phyloP scores from a whole-genome alignment of 2,888 invertebrate genomes.

The Torymus tubicola region DNA sequence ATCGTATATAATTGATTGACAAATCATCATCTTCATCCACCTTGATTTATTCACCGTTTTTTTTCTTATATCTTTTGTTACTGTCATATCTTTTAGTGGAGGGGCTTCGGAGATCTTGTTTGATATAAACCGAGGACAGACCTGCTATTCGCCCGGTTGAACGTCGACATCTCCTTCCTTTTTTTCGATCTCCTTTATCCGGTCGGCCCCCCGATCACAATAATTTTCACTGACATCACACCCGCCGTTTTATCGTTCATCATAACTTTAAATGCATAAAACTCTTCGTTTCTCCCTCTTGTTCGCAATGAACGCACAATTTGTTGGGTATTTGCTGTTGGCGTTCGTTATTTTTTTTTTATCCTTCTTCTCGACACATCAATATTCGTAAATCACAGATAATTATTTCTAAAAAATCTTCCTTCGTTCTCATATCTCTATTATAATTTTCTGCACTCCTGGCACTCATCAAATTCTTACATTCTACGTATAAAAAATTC shows the following conservation, averaged over 20 bases:
- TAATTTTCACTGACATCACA: constrained; percentile 45
- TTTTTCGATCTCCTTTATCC: constrained; percentile 11
- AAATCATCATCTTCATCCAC: not conserved
- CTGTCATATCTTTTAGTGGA: constrained; percentile 22
- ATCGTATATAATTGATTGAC: constrained; percentile 25
- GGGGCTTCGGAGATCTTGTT: constrained; percentile 41
- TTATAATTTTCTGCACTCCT: constrained; percentile 60
- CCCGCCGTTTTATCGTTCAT: constrained; percentile 14
- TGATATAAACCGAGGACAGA: constrained; percentile 50
- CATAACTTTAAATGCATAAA: constrained; percentile 57
- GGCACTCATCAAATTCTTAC: constrained; percentile 69
- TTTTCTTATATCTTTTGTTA: constrained; percentile 19
- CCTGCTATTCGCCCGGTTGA: constrained; percentile 53
- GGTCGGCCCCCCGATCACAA: constrained; percentile 54
- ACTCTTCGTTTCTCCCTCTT: constrained; percentile 41
- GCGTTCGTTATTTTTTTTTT: not conserved
- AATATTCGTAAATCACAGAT: constrained; percentile 64
- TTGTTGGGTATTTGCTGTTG: constrained; percentile 38
- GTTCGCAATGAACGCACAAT: constrained; percentile 34
- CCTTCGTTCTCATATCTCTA: constrained; percentile 37
- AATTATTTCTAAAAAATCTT: constrained; percentile 63
- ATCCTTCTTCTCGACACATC: constrained; percentile 24
- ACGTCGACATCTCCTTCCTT: constrained; percentile 27
- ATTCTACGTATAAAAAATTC: constrained; percentile 72
- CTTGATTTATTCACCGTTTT: constrained; percentile 15